Percentiles rank a stretch among this genome's conserved stretches.
Evolutionary conservation across 2,797 vertebrate genomes (phyloP).

Genomic region (Pseudotriccus pelzelni): DNA sequence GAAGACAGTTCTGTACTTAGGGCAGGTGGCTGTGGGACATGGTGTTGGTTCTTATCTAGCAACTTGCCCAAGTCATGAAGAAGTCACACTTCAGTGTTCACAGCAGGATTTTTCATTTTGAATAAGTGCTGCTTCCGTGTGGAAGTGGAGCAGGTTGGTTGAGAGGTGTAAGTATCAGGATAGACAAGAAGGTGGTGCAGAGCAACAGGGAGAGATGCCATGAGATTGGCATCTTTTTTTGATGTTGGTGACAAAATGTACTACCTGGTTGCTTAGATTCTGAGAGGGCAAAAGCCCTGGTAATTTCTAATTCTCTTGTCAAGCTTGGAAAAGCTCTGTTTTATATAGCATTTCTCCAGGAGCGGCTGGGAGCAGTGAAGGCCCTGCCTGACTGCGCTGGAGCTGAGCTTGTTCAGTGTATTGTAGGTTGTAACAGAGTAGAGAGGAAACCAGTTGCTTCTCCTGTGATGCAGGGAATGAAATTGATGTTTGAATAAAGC

Average conservation of each 20-base stretch:
- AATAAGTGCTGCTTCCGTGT: not conserved
- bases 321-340: not conserved
- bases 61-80: not conserved
- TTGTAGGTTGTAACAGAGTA: not conserved
- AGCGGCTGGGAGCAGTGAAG: not conserved
- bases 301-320: not conserved
- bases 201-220: not conserved
- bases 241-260: not conserved
- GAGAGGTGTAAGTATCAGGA: not conserved
- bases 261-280: not conserved
- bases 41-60: not conserved
- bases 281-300: not conserved
- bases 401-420: not conserved
- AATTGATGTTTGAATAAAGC: not conserved
- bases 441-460: not conserved
- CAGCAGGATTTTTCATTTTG: not conserved
- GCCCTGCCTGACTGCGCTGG: not conserved
- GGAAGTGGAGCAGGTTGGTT: not conserved
- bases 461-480: not conserved
- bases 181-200: not conserved
- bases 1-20: not conserved
- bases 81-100: not conserved
- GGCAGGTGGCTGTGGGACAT: not conserved
- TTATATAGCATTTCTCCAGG: rapidly evolving
- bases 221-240: not conserved